Percentiles rank a stretch among this genome's conserved stretches.
These are phyloP conservation scores for Melieria omissa DNA, from an alignment of 2,888 invertebrate genomes.

Conservation along the genomic window DNA sequence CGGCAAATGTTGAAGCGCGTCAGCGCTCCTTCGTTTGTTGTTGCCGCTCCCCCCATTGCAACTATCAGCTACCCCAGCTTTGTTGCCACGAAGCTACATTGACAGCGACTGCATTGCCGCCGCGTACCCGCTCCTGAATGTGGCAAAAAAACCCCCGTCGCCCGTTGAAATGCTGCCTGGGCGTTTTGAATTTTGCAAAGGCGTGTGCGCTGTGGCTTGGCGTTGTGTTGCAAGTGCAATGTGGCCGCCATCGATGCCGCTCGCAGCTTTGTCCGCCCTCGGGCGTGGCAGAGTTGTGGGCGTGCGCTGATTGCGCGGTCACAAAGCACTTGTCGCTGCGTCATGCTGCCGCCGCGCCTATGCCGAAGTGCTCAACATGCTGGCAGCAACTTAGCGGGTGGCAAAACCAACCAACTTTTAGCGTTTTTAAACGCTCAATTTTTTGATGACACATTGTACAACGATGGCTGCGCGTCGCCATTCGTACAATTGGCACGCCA, in stretches of 20 bases:
- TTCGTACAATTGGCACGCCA: conserved; percentile 60
- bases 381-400: conserved; percentile 10
- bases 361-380: conserved; percentile 16
- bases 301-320: not conserved
- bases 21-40: no score
- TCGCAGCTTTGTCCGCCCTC: not conserved
- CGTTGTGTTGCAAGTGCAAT: not conserved
- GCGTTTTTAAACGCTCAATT: not conserved
- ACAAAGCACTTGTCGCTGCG: not conserved
- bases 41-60: not conserved
- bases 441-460: conserved; percentile 48
- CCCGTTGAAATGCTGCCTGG: conserved; percentile 2
- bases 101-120: not conserved
- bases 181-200: conserved; percentile 24
- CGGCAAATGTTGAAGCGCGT: not conserved
- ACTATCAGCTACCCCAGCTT: not conserved
- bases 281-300: not conserved
- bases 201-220: not conserved
- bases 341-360: not conserved
- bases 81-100: not conserved
- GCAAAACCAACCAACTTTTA: not conserved
- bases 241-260: not conserved
- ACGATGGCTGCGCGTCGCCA: conserved; percentile 59
- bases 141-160: conserved; percentile 31
- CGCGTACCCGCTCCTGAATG: conserved; percentile 21